A percentile compares a stretch with the other conserved stretches of the same genome.
Evolutionary conservation across 2,888 invertebrate genomes (phyloP).

Genomic region (Oscheius sp.): DNA sequence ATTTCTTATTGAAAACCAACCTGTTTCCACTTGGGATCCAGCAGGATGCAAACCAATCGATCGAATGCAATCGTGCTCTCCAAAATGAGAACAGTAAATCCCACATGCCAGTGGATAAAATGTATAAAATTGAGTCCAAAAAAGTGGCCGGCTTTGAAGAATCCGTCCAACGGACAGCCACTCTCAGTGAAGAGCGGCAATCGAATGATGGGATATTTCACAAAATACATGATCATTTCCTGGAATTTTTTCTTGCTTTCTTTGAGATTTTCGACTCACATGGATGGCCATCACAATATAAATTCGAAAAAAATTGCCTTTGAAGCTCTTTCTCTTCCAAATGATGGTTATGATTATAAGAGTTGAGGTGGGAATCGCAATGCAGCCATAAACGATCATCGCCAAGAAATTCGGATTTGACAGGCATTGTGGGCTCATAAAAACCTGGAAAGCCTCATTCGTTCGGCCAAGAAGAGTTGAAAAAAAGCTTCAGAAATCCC

Average conservation of each 20-base stretch:
- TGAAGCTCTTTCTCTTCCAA: neutral
- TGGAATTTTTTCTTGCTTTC: neutral
- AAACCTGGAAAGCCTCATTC: no score
- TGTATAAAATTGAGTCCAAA: slow-evolving; percentile 10
- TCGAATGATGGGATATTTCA: slow-evolving; percentile 13
- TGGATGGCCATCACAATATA: slow-evolving; percentile 9
- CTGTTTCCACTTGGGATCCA: neutral
- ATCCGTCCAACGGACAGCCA: neutral
- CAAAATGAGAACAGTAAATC: neutral
- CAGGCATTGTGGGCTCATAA: neutral
- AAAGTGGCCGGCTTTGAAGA: neutral
- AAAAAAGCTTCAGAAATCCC: no score
- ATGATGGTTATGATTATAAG: neutral
- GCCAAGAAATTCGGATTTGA: slow-evolving; percentile 15
- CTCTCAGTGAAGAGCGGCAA: slow-evolving; percentile 6
- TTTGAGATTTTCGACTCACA: neutral
- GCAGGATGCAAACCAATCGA: slow-evolving; percentile 5
- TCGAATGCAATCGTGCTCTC: slow-evolving; percentile 18
- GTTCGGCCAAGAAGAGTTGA: no score
- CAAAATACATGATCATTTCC: slow-evolving; percentile 20
- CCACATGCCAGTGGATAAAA: slow-evolving; percentile 22
- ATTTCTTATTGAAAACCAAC: no score
- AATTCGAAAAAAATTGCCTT: slow-evolving; percentile 3
- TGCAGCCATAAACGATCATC: slow-evolving; percentile 2
- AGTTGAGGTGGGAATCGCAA: neutral